These are phyloP conservation scores for Phaetusa simplex DNA, from an alignment of 2,113 vertebrate species.

Conservation along the genomic window DNA sequence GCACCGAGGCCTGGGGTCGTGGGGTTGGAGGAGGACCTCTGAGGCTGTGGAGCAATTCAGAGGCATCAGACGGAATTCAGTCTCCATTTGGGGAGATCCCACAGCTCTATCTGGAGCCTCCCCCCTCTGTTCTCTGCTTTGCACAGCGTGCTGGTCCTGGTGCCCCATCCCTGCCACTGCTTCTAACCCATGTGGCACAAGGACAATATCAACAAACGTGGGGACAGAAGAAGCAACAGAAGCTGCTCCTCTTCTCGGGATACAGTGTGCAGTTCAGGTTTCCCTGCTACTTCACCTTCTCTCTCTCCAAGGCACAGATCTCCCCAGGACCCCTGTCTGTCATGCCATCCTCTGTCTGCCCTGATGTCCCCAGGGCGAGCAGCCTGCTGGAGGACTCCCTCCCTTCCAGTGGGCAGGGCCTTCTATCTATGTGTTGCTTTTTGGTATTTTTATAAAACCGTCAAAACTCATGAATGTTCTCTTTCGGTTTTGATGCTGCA, in stretches of 20 bases:
- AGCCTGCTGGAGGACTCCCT: background rate
- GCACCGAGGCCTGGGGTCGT: background rate
- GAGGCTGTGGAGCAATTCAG: background rate
- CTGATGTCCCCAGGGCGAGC: background rate
- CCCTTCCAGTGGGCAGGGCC: background rate
- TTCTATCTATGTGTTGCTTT: background rate
- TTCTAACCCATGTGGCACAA: background rate
- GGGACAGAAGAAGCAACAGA: background rate
- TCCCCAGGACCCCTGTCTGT: background rate
- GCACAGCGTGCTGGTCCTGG: background rate
- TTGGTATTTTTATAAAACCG: background rate
- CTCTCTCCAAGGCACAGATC: background rate
- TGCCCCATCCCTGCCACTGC: background rate
- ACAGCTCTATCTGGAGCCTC: background rate
- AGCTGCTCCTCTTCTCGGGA: background rate
- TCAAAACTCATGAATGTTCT: accelerated
- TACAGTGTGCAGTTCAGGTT: no score
- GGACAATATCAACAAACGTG: background rate
- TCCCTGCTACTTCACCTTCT: background rate
- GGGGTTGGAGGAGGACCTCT: background rate
- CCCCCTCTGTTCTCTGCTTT: accelerated
- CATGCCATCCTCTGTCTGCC: background rate
- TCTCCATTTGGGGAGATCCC: background rate
- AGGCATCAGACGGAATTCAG: background rate
- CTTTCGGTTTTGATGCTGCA: background rate